Evolutionary conservation across 1,140 invertebrate genomes (phyloP).

Genomic region (Brachionus calyciflorus): DNA sequence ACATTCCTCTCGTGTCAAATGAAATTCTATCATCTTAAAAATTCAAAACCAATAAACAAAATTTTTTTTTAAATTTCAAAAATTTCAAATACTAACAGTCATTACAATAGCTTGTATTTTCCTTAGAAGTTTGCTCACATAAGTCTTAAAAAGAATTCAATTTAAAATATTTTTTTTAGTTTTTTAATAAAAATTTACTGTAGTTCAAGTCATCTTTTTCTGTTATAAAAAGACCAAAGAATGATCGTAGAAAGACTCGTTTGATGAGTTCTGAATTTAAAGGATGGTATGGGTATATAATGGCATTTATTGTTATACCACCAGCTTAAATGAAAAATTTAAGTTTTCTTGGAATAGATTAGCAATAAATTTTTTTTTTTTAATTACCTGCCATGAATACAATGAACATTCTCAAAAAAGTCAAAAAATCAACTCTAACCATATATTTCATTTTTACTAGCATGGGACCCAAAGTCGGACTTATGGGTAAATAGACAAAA

Average conservation of each 20-base stretch:
- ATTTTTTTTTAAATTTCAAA: no score
- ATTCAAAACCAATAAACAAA: no score
- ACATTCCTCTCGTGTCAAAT: not conserved
- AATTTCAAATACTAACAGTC: no score
- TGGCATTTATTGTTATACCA: slow-evolving; percentile 60
- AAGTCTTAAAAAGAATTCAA: no score
- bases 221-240: slow-evolving; percentile 61
- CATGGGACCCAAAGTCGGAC: slow-evolving; percentile 61
- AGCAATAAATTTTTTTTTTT: no score
- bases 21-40: slow-evolving; percentile 17
- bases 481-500: slow-evolving; percentile 59
- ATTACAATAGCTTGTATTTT: not conserved
- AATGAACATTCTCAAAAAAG: slow-evolving; percentile 61
- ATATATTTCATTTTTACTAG: slow-evolving; percentile 60
- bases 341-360: no score
- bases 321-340: slow-evolving; percentile 28
- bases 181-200: slow-evolving; percentile 36
- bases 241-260: slow-evolving; percentile 55
- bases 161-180: no score
- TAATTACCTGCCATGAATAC: slow-evolving; percentile 56
- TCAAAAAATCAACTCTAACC: slow-evolving; percentile 61
- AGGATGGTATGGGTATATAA: slow-evolving; percentile 61
- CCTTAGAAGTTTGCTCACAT: not conserved
- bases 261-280: slow-evolving; percentile 54
- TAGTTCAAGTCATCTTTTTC: slow-evolving; percentile 58